Percentiles rank a stretch among this genome's conserved stretches.
Evolutionary conservation across 2,113 vertebrate species (phyloP).

Genomic region (Rana temporaria): DNA sequence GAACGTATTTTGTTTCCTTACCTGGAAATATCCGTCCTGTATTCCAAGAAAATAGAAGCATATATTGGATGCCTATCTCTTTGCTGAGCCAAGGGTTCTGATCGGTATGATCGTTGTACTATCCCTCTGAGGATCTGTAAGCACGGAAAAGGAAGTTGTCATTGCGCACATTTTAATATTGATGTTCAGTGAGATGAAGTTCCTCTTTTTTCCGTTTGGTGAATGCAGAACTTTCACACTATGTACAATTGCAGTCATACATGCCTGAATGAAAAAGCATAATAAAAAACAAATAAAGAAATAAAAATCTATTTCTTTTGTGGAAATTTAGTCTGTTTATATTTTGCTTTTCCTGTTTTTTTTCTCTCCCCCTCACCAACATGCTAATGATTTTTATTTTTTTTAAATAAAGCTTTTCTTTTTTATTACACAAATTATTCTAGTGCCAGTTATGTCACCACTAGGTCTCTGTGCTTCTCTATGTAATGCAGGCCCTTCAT

Average conservation of each 20-base stretch:
- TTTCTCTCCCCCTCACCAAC: too few relatives aligned
- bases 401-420: too few relatives aligned
- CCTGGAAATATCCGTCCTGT: not conserved
- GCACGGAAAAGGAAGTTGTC: not conserved
- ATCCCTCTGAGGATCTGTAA: not conserved
- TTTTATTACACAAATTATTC: too few relatives aligned
- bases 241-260: too few relatives aligned
- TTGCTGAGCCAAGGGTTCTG: not conserved
- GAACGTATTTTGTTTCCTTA: not conserved
- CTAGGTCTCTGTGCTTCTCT: too few relatives aligned
- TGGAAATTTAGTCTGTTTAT: not conserved
- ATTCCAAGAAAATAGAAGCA: not conserved
- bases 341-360: too few relatives aligned
- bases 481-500: too few relatives aligned
- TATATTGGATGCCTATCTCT: not conserved
- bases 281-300: not conserved
- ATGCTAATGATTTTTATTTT: too few relatives aligned
- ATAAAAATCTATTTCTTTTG: not conserved
- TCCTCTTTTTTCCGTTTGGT: conserved; percentile 2
- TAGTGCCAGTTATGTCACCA: too few relatives aligned
- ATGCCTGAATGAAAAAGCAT: not conserved
- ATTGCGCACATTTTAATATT: not conserved
- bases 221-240: too few relatives aligned
- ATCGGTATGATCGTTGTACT: not conserved
- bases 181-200: not conserved